phyloP scores from a whole-genome alignment of 2,113 vertebrate genomes.

The Probosciger aterrimus region DNA sequence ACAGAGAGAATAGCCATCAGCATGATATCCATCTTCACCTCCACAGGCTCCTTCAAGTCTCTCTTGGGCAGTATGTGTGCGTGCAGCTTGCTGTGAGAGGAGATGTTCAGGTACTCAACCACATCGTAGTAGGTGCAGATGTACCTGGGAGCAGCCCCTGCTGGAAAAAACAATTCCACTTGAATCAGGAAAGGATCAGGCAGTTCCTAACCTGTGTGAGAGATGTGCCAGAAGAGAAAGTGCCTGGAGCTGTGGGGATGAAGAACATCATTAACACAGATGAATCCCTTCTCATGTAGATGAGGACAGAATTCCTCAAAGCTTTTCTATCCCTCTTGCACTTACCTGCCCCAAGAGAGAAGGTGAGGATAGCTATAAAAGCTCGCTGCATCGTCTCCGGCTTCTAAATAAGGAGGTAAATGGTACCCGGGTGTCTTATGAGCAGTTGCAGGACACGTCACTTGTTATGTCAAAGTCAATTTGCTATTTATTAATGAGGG shows the following conservation, averaged over 20 bases:
- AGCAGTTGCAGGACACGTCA: not conserved
- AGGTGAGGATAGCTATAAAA: conserved; percentile 32
- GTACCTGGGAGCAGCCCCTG: not conserved
- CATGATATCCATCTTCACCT: conserved; percentile 51
- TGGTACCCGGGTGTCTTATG: not conserved
- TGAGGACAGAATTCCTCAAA: not conserved
- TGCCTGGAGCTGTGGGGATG: not conserved
- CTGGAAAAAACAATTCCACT: not conserved
- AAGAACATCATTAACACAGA: not conserved
- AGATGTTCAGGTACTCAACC: conserved; percentile 67
- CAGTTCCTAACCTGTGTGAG: not conserved
- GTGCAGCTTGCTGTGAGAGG: conserved; percentile 9
- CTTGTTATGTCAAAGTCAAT: not conserved
- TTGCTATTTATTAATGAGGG: conserved; percentile 18
- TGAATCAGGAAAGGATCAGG: not conserved
- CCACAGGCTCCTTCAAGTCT: conserved; percentile 30
- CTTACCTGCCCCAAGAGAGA: conserved; percentile 48
- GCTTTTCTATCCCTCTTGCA: not conserved
- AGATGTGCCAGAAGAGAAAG: not conserved
- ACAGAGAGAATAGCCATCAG: conserved; percentile 71
- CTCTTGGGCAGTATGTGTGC: conserved; percentile 66
- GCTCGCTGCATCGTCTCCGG: not conserved
- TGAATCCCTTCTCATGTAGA: not conserved
- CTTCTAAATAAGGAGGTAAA: not conserved
- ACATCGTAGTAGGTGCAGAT: conserved; percentile 74